Conservation (phyloP, 2,888 invertebrate genomes). For the Hylaea fasciaria region DNA sequence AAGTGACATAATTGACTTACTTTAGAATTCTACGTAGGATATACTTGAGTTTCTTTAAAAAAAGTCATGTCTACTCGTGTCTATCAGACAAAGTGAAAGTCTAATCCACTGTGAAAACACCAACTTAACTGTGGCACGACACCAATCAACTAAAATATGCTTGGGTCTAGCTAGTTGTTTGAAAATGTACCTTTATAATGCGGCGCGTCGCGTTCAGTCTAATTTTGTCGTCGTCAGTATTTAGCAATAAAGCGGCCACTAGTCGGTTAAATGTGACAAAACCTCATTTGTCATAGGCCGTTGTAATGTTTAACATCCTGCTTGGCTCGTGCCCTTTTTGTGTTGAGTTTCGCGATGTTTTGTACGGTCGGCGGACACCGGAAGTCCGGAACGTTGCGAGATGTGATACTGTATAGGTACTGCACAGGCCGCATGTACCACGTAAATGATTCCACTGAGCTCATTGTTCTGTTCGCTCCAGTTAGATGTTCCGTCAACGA, state of each 20-base stretch:
- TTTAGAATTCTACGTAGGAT: background rate
- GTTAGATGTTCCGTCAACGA: conserved; percentile 27
- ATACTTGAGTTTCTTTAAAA: background rate
- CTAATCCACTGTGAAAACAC: background rate
- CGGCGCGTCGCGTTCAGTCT: conserved; percentile 29
- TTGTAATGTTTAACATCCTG: conserved; percentile 61
- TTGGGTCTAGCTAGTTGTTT: conserved; percentile 2
- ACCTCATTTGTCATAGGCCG: conserved; percentile 52
- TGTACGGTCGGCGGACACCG: conserved; percentile 60
- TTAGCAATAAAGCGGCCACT: conserved; percentile 50
- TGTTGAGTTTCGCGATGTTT: conserved; percentile 62
- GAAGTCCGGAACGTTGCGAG: conserved; percentile 63
- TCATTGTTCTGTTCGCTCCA: conserved; percentile 19
- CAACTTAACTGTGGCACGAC: background rate
- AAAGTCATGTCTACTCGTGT: background rate
- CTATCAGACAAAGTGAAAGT: background rate
- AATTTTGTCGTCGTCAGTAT: conserved; percentile 47
- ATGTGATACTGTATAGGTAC: conserved; percentile 52
- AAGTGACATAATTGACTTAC: background rate
- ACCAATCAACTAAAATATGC: conserved; percentile 4
- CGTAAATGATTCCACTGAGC: conserved; percentile 33
- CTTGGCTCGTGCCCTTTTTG: conserved; percentile 58
- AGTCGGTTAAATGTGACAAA: conserved; percentile 41
- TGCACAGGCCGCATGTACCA: background rate
- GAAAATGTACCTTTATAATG: conserved; percentile 24